Conservation (phyloP, 2,797 vertebrate genomes). For the Danio tinwini region DNA sequence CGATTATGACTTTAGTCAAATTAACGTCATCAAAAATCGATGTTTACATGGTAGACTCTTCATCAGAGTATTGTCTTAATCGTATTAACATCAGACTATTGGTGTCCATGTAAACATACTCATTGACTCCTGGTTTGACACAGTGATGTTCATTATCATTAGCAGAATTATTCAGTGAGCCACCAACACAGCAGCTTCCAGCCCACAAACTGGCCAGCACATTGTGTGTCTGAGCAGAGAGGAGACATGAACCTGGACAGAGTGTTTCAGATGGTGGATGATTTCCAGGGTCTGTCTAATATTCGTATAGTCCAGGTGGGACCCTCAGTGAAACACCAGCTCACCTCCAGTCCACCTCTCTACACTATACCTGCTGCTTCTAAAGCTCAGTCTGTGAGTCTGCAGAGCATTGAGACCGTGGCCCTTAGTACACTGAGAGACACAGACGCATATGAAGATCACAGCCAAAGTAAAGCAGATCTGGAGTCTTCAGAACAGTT, state of each 20-base stretch:
- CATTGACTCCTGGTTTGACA: too few relatives aligned
- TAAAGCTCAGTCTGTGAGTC: constrained; percentile 53
- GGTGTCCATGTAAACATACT: too few relatives aligned
- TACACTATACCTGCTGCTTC: constrained; percentile 55
- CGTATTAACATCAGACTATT: too few relatives aligned
- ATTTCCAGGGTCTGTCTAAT: constrained; percentile 72
- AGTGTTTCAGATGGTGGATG: constrained; percentile 81
- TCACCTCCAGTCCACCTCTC: constrained; percentile 52
- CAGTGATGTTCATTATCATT: constrained; percentile 47
- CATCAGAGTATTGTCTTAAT: too few relatives aligned
- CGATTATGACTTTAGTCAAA: too few relatives aligned
- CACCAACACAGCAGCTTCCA: constrained; percentile 36
- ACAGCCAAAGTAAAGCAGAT: background rate
- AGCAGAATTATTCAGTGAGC: constrained; percentile 70
- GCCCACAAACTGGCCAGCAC: constrained; percentile 59
- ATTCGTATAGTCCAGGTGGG: constrained; percentile 71
- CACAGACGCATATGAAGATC: background rate
- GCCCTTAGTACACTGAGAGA: constrained; percentile 64
- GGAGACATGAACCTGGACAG: constrained; percentile 76
- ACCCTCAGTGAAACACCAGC: constrained; percentile 68
- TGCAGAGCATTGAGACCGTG: constrained; percentile 64
- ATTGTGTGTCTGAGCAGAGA: constrained; percentile 72
- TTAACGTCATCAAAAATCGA: too few relatives aligned
- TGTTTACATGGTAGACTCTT: too few relatives aligned
- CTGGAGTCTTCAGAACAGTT: background rate